Evolutionary conservation across 2,797 vertebrate genomes (phyloP), one percentile per base, ranked within the genome.

Genomic region (Cyprinodon diabolis): DNA sequence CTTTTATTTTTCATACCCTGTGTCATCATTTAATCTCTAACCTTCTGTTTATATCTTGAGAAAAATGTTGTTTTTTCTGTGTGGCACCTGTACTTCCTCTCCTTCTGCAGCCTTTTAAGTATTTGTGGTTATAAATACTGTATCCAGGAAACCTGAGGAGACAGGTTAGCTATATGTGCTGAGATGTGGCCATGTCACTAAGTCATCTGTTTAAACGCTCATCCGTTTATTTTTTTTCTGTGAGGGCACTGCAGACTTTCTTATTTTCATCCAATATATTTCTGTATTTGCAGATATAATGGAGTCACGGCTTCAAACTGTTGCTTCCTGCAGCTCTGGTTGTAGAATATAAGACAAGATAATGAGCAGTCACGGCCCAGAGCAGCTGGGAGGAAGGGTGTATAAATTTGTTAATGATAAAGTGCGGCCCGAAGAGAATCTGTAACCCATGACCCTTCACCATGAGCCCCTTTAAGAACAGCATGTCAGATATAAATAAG

Each of bases 131-230:
- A 91, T 90, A 90, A 93, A 93, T 93, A 92, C 90, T 80, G 71
- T 89, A 90, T 85, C 85, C 72, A 68, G 76, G 92, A 90, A 94
- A 95, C 91, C 91, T 74, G 92, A 95, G 90, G 80, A 91, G 86
- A 89, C 91, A 93, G 91, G 93, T 94, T 94, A 88, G 91, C 91
- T 85, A 86, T 90, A 87, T 83, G 62, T 87, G 84, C 70, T 78
- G 80, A 89, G 84, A 90, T 87, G 88, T 90, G 88, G 87, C 88
- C 86, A 83, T 89, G 89, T 88, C 86, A 87, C 83, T 43, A 52
- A 86, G 89, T 90, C 85, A 88, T 92, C 87, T 90, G 83, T 81
- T 91, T 71, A 79, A 90, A 86, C 73, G 78, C 71, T 89, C 66
- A 76, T 48, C 45, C 49, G 43, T 72, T 68, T 57, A 40, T 58